Percentiles rank a stretch among this genome's conserved stretches.
Conservation (phyloP, 2,888 invertebrate genomes). For the Hydraecia micacea region DNA sequence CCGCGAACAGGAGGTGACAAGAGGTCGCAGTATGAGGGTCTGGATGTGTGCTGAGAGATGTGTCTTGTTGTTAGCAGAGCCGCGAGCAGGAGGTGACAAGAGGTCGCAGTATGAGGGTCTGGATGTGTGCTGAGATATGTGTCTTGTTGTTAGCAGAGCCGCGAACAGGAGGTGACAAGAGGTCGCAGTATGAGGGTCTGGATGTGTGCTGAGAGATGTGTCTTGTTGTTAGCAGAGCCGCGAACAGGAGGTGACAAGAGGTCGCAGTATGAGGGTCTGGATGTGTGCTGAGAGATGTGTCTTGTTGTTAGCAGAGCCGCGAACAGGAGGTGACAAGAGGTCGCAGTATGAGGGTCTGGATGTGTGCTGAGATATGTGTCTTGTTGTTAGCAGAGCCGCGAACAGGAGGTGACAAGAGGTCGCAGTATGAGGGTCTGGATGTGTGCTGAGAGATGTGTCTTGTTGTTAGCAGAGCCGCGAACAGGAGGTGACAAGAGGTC, state of each 20-base stretch:
- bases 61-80: constrained; percentile 2
- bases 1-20: not conserved
- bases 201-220: not conserved
- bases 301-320: constrained; percentile 4
- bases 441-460: not conserved
- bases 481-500: not conserved
- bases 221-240: constrained; percentile 4
- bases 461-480: constrained; percentile 3
- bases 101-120: not conserved
- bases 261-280: not conserved
- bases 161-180: not conserved
- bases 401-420: not conserved
- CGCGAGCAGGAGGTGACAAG: not conserved
- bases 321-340: not conserved
- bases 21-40: not conserved
- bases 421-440: not conserved
- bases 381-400: constrained; percentile 5
- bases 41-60: not conserved
- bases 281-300: not conserved
- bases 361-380: not conserved
- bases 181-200: not conserved
- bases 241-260: not conserved
- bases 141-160: constrained; percentile 1
- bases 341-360: not conserved
- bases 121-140: not conserved